phyloP scores from a whole-genome alignment of 2,113 vertebrate species.

The Trachemys scripta region DNA sequence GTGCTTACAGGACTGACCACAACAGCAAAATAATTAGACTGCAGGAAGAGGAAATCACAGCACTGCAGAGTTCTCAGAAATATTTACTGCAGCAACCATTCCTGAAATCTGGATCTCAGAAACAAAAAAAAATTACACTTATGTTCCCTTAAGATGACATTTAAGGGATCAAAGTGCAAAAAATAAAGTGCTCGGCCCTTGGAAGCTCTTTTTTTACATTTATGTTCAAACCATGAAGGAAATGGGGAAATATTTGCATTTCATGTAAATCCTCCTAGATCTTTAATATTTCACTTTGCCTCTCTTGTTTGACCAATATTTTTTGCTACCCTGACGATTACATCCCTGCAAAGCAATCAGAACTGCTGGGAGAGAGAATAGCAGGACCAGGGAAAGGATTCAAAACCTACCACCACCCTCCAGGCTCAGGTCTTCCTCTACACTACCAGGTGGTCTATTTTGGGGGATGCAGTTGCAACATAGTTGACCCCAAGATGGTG shows the following conservation, averaged over 20 bases:
- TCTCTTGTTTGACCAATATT: conserved; percentile 18
- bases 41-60: conserved; percentile 6
- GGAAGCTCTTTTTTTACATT: neutral
- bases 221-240: neutral
- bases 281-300: conserved; percentile 8
- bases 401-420: neutral
- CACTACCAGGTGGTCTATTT: no score
- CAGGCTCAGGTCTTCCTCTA: neutral
- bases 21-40: neutral
- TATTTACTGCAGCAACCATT: neutral
- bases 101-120: neutral
- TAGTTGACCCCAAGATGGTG: neutral
- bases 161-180: neutral
- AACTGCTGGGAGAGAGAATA: neutral
- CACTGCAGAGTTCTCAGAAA: neutral
- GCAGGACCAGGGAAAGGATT: neutral
- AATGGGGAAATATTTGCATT: conserved; percentile 1
- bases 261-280: conserved; percentile 44
- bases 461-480: neutral
- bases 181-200: neutral
- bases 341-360: neutral
- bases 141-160: neutral
- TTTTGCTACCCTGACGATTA: neutral
- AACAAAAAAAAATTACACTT: neutral
- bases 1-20: neutral